Evolutionary conservation across 2,113 vertebrate genomes (phyloP).

Genomic region (Semnornis frantzii): DNA sequence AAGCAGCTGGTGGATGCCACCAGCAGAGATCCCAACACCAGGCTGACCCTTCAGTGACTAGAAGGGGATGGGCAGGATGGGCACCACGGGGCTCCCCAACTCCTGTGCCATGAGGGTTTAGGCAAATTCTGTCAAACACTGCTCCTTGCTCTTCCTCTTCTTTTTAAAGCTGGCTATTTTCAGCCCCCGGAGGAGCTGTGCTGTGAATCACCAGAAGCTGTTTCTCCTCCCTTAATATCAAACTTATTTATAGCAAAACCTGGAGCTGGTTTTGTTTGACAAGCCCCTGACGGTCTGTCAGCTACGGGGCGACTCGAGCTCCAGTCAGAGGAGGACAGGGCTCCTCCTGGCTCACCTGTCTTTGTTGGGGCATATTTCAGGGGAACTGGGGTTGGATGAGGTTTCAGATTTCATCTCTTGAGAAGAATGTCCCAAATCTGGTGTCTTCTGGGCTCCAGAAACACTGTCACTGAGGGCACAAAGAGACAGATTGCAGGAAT

Average conservation of each 20-base stretch:
- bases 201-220: neutral
- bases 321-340: neutral
- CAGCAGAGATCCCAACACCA: neutral
- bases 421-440: constrained; percentile 83
- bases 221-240: neutral
- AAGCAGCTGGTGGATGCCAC: neutral
- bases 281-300: neutral
- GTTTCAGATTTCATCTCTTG: constrained; percentile 89
- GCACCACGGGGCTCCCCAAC: neutral
- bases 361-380: constrained; percentile 90
- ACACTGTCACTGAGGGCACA: constrained; percentile 77
- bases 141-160: neutral
- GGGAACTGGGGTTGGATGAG: constrained; percentile 92
- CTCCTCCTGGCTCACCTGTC: constrained; percentile 81
- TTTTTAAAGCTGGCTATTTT: neutral
- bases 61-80: neutral
- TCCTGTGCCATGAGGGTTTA: rapidly evolving
- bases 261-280: neutral
- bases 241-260: neutral
- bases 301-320: neutral
- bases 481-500: neutral
- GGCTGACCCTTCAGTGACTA: neutral
- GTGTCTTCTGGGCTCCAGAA: constrained; percentile 83
- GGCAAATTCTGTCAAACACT: neutral
- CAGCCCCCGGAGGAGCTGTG: neutral